Evolutionary conservation across 2,888 invertebrate genomes (phyloP), one percentile per base, ranked within the genome.

Genomic region (Phaedon cochleariae): DNA sequence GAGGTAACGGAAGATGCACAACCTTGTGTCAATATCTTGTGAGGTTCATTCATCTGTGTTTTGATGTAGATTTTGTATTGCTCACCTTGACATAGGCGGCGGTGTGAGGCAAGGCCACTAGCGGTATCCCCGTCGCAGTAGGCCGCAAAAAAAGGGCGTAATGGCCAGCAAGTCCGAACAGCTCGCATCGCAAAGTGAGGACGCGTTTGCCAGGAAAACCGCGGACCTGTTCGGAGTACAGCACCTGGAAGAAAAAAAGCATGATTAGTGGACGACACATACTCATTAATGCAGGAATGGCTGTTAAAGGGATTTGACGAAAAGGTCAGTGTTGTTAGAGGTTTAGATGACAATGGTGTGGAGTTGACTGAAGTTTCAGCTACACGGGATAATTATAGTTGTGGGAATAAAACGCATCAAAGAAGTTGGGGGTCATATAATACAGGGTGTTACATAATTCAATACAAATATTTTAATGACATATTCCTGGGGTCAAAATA

Each of bases 121-220:
- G 87, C 0, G 87, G 86, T 0, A 87, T 85, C 15, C 41, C 41
- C 2, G 90, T 88, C 0, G 87, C 85, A 2, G 90, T 88, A 0
- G 94, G 92, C 37, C 91, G 85, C 63, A 94, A 81, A 57, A 90
- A 89, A 5, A 94, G 85, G 0, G 92, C 90, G 80, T 94, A 94
- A 82, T 92, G 92, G 0, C 94, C 94, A 0, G 93, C 92, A 70
- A 93, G 86, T 0, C 94, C 94, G 75, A 94, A 94, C 37, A 92
- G 86, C 78, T 94, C 92, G 77, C 94, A 94, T 31, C 90, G 87
- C 22, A 94, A 84, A 2, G 87, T 87, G 77, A 93, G 85, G 17
- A 89, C 86, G 46, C 89, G 87, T 31, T 89, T 87, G n/a, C 89
- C 89, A 20, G 92, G 90, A 82, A 92, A 86, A 29, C 90, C 90